Evolutionary conservation across 2,888 invertebrate genomes (phyloP).

Genomic region (Aethes cnicana): DNA sequence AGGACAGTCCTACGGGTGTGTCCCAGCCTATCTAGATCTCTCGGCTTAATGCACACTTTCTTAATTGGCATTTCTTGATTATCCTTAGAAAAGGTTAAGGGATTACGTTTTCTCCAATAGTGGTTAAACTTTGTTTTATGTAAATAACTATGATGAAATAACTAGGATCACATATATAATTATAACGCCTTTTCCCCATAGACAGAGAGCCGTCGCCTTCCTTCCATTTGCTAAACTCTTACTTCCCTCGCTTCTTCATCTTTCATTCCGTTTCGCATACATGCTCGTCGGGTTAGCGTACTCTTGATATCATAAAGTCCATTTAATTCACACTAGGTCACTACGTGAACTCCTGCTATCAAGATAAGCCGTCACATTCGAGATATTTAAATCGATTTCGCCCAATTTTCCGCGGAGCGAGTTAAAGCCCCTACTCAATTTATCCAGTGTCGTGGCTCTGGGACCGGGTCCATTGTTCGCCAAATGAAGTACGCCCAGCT

Average conservation of each 20-base stretch:
- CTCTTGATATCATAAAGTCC: slow-evolving; percentile 10
- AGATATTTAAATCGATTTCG: slow-evolving; percentile 82
- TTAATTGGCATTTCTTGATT: slow-evolving; percentile 69
- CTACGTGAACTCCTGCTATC: slow-evolving; percentile 62
- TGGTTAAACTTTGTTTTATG: too few relatives aligned
- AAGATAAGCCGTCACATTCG: slow-evolving; percentile 77
- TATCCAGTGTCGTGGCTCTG: slow-evolving; percentile 73
- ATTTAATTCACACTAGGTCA: slow-evolving; percentile 20
- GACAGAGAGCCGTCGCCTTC: too few relatives aligned
- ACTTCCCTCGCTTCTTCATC: too few relatives aligned
- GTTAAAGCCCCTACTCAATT: slow-evolving; percentile 74
- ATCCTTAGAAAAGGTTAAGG: slow-evolving; percentile 30
- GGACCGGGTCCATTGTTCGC: slow-evolving; percentile 73
- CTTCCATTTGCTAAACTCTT: too few relatives aligned
- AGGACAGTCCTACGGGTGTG: slow-evolving; percentile 36
- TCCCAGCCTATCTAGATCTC: slow-evolving; percentile 60
- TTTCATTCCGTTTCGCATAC: too few relatives aligned
- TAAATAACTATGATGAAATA: too few relatives aligned
- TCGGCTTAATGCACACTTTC: slow-evolving; percentile 49
- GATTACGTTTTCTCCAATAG: slow-evolving; percentile 12
- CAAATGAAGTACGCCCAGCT: slow-evolving; percentile 75
- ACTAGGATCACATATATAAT: too few relatives aligned
- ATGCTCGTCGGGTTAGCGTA: too few relatives aligned
- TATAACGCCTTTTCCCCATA: too few relatives aligned
- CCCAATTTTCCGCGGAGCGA: slow-evolving; percentile 79